These are phyloP conservation scores for Trissolcus brochymenae DNA, from an alignment of 2,888 invertebrate genomes.

Conservation along the genomic window DNA sequence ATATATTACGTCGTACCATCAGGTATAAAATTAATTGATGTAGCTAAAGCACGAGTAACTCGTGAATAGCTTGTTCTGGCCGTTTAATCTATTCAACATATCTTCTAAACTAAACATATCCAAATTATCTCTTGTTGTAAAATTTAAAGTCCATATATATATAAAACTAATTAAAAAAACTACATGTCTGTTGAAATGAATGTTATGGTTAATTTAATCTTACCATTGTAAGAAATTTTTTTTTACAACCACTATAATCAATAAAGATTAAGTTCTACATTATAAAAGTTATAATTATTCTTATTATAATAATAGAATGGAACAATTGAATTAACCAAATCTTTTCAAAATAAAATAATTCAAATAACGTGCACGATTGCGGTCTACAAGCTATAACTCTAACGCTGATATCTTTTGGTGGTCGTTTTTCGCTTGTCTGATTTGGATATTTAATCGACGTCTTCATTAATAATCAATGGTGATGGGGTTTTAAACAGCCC, in stretches of 20 bases:
- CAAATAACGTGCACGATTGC: constrained; percentile 38
- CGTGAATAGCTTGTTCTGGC: constrained; percentile 22
- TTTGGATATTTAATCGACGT: constrained; percentile 60
- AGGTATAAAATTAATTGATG: constrained; percentile 65
- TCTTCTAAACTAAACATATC: constrained; percentile 25
- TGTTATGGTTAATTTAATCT: constrained; percentile 42
- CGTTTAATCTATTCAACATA: constrained; percentile 27
- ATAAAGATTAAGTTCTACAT: constrained; percentile 26
- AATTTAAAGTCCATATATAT: constrained; percentile 4
- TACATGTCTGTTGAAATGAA: constrained; percentile 15
- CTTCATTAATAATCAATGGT: constrained; percentile 54
- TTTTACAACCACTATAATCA: constrained; percentile 19
- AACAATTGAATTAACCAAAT: constrained; percentile 49
- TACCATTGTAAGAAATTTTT: constrained; percentile 30
- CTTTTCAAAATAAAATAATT: constrained; percentile 27
- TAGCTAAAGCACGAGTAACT: constrained; percentile 31
- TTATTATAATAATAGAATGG: constrained; percentile 20
- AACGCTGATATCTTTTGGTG: constrained; percentile 50
- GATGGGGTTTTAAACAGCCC: constrained; percentile 64
- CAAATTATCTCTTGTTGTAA: constrained; percentile 11
- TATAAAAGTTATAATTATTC: constrained; percentile 6
- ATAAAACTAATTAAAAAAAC: constrained; percentile 6
- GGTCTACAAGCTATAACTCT: constrained; percentile 36
- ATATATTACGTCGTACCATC: constrained; percentile 71
- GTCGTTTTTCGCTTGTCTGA: constrained; percentile 57